Conservation (phyloP, 2,113 vertebrate species). For the Barnardius zonarius region DNA sequence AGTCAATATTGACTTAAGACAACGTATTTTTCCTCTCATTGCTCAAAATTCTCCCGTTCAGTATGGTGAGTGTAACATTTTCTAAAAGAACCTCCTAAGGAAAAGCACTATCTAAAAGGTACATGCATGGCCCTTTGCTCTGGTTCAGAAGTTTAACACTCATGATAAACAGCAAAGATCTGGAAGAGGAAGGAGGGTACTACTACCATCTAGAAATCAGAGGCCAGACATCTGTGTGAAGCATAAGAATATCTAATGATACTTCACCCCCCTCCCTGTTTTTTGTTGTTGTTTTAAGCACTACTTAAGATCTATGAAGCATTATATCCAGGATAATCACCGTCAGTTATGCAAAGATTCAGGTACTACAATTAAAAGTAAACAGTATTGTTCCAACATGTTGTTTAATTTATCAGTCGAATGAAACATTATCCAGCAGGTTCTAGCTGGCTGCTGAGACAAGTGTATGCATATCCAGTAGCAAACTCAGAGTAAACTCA, state of each 20-base stretch:
- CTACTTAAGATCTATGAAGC: neutral
- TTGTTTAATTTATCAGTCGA: slow-evolving; percentile 37
- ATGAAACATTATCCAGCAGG: slow-evolving; percentile 69
- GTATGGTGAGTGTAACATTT: neutral
- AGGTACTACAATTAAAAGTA: slow-evolving; percentile 44
- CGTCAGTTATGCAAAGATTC: slow-evolving; percentile 45
- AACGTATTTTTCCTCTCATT: neutral
- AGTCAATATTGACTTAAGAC: neutral
- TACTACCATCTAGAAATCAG: neutral
- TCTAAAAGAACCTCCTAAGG: neutral
- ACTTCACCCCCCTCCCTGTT: neutral
- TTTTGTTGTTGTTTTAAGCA: neutral
- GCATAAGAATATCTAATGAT: neutral
- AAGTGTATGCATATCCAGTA: neutral
- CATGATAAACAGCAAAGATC: neutral
- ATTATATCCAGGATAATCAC: neutral
- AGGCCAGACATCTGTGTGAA: neutral
- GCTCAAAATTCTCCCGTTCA: neutral
- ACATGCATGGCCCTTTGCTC: neutral
- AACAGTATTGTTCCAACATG: slow-evolving; percentile 28
- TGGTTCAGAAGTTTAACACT: neutral
- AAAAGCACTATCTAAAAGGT: neutral
- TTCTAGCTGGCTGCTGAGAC: slow-evolving; percentile 69
- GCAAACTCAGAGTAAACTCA: slow-evolving; percentile 55
- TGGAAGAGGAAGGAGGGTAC: neutral